A percentile compares a stretch with the other conserved stretches of the same genome.
Conservation (phyloP, 1,140 invertebrate species). For the Pseudoatta argentina region DNA sequence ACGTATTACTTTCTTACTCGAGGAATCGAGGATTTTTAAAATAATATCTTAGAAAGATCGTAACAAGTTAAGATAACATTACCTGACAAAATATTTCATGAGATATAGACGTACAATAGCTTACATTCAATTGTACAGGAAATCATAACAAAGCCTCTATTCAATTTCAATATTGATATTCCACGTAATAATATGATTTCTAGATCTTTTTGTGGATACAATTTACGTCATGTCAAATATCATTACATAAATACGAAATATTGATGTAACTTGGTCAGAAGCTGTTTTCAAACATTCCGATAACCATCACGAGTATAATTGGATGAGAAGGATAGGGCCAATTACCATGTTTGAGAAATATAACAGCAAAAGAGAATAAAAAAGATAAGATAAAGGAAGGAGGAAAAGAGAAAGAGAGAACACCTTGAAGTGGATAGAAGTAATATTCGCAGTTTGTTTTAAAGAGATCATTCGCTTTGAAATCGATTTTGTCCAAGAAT, state of each 20-base stretch:
- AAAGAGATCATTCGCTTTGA: slow-evolving; percentile 28
- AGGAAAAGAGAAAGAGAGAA: neutral
- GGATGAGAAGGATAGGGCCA: slow-evolving; percentile 14
- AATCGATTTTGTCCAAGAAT: slow-evolving; percentile 32
- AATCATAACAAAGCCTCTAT: slow-evolving; percentile 24
- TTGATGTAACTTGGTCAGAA: slow-evolving; percentile 17
- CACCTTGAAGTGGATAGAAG: neutral
- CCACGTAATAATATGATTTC: slow-evolving; percentile 5
- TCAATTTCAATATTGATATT: slow-evolving; percentile 2
- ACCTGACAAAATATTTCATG: neutral
- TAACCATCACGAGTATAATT: neutral
- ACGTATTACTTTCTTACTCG: neutral
- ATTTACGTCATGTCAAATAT: slow-evolving; percentile 24
- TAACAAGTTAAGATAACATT: slow-evolving; percentile 28
- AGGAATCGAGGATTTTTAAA: neutral
- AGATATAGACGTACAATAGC: neutral
- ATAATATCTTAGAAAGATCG: neutral
- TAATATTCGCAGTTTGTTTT: slow-evolving; percentile 28
- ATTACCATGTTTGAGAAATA: neutral
- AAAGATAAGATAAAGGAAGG: neutral
- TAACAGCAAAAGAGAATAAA: neutral
- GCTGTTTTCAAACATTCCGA: slow-evolving; percentile 13
- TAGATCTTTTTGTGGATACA: slow-evolving; percentile 10
- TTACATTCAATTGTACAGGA: slow-evolving; percentile 22
- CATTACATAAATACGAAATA: slow-evolving; percentile 27